Evolutionary conservation across 2,888 invertebrate species (phyloP).

Genomic region (Chloroclysta siterata): DNA sequence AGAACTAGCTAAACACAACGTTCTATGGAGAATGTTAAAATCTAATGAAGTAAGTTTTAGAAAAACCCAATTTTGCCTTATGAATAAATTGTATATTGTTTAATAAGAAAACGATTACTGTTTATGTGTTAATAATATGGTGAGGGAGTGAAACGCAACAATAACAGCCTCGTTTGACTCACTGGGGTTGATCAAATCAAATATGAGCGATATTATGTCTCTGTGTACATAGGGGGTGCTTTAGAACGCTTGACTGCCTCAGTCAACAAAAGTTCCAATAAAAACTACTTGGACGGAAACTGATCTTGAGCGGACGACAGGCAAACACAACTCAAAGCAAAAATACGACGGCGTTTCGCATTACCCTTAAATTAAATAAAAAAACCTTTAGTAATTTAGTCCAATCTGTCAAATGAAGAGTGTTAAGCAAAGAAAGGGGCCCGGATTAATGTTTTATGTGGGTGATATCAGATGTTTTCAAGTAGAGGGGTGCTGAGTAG

Average conservation of each 20-base stretch:
- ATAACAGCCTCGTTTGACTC: conserved; percentile 55
- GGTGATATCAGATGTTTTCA: conserved; percentile 66
- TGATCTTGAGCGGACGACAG: conserved; percentile 59
- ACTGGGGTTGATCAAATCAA: conserved; percentile 69
- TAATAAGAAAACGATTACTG: conserved; percentile 14
- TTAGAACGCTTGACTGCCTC: conserved; percentile 62
- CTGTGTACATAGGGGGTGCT: conserved; percentile 66
- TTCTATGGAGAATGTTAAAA: too few species aligned
- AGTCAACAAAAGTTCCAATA: conserved; percentile 78
- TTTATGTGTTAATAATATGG: conserved; percentile 20
- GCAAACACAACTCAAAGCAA: conserved; percentile 66
- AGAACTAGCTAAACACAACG: conserved; percentile 1
- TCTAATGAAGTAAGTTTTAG: too few species aligned
- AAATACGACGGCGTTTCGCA: conserved; percentile 65
- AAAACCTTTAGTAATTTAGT: conserved; percentile 79
- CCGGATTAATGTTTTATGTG: conserved; percentile 73
- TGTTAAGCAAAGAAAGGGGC: conserved; percentile 82
- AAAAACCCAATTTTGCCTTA: not conserved
- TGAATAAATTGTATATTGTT: not conserved
- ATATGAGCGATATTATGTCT: conserved; percentile 75
- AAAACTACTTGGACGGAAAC: conserved; percentile 76
- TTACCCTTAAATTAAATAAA: conserved; percentile 82
- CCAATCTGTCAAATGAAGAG: conserved; percentile 84
- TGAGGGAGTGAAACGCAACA: conserved; percentile 44
- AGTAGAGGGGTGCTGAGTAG: conserved; percentile 51